phyloP scores from a whole-genome alignment of 2,113 vertebrate genomes.

The Engystomops pustulosus region DNA sequence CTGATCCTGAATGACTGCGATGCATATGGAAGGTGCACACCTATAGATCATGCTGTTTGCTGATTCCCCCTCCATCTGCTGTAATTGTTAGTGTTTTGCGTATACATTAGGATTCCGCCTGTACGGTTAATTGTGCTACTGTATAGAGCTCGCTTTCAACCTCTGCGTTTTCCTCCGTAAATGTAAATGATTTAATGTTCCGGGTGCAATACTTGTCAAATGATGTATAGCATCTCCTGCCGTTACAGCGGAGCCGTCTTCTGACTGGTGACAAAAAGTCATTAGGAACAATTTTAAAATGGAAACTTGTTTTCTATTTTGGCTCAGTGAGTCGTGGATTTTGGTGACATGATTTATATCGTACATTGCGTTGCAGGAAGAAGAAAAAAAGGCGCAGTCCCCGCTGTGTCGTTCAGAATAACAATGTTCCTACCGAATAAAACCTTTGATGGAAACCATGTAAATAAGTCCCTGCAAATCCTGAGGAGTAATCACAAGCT shows the following conservation, averaged over 20 bases:
- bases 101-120: constrained; percentile 23
- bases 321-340: constrained; percentile 54
- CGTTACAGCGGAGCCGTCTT: constrained; percentile 42
- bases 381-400: constrained; percentile 42
- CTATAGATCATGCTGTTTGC: too few relatives aligned
- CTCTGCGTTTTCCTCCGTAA: constrained; percentile 43
- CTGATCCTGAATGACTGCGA: neutral
- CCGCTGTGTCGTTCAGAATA: constrained; percentile 47
- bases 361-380: constrained; percentile 41
- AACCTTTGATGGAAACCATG: constrained; percentile 52
- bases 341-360: constrained; percentile 59
- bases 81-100: constrained; percentile 31
- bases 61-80: neutral
- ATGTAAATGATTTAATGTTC: constrained; percentile 58
- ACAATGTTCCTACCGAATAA: constrained; percentile 39
- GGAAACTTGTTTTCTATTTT: constrained; percentile 61
- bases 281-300: constrained; percentile 61
- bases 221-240: constrained; percentile 48
- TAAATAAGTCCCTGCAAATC: constrained; percentile 44
- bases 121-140: constrained; percentile 35
- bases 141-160: constrained; percentile 42
- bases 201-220: constrained; percentile 54
- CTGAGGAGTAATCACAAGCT: constrained; percentile 22
- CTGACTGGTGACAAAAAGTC: constrained; percentile 59
- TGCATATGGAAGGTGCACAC: neutral